Evolutionary conservation across 2,888 invertebrate species (phyloP).

Genomic region (Leptogaster cylindrica): DNA sequence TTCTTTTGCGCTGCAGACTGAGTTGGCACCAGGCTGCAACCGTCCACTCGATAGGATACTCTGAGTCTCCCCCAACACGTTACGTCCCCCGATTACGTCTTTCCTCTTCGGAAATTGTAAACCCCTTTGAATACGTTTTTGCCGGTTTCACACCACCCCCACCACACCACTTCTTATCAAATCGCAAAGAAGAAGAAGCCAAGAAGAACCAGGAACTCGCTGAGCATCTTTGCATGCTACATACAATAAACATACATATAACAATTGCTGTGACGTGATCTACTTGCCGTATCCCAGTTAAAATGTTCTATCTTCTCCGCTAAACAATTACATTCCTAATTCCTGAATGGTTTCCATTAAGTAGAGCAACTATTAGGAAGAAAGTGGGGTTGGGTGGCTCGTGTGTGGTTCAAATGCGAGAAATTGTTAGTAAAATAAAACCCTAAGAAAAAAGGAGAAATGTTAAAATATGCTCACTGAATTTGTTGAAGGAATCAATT

Average conservation of each 20-base stretch:
- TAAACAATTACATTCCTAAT: slow-evolving; percentile 1
- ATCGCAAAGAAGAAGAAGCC: too few species aligned
- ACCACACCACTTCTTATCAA: too few species aligned
- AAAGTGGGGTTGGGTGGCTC: not conserved
- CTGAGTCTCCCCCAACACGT: too few species aligned
- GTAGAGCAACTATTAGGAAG: not conserved
- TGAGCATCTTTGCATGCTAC: not conserved
- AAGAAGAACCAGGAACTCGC: not conserved
- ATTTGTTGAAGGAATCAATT: slow-evolving; percentile 39
- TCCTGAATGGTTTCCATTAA: not conserved
- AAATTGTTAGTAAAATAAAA: slow-evolving; percentile 15
- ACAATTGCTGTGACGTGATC: too few species aligned
- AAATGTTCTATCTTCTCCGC: too few species aligned
- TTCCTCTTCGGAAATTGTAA: not conserved
- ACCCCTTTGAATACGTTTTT: slow-evolving; percentile 15
- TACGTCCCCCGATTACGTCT: too few species aligned
- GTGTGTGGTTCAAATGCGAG: not conserved
- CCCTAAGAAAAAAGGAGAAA: not conserved
- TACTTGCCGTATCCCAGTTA: too few species aligned
- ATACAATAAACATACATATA: not conserved
- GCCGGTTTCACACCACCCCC: too few species aligned
- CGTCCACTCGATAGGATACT: too few species aligned
- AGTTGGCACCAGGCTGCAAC: not conserved
- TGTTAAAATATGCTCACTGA: not conserved
- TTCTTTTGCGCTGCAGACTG: not conserved